Evolutionary conservation across 2,888 invertebrate species (phyloP), one percentile per base, ranked within the genome.

Genomic region (Agrotis puta): DNA sequence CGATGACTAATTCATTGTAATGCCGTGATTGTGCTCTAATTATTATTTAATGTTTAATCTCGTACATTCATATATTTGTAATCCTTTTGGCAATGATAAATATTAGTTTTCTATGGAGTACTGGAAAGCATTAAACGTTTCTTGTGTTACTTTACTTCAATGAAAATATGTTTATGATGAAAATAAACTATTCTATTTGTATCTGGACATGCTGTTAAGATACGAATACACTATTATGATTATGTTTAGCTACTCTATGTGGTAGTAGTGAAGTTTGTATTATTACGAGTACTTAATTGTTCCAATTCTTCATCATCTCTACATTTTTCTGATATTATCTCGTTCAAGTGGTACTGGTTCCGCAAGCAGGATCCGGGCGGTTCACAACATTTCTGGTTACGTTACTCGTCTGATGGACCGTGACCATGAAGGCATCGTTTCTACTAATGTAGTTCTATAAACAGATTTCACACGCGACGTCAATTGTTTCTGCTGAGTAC

Each of bases 311-410:
- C 27, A 27, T 27, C 3, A 27, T 27, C 6, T 27, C 45, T 16
- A 4, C 45, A 45, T 16, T 45, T 45, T 9, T 16, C 16, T 45
- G 14, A 45, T 2, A 4, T 45, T 45, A 16, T 14, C 3, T 45
- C 4, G 24, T 9, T 16, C 22, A 62, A 39, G 7, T 54, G 18
- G 57, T 54, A 39, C 20, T 54, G 39, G n/a, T 61, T 64, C n/a
- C 27, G 57, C 24, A 57, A 79, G 33, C 16, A 79, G 58, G 65
- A 68, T 64, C 58, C 66, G 64, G 67, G 77, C 58, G 3, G 18
- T 39, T 27, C 27, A 24, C 20, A 39, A 72, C 13, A 56, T 39
- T 70, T 20, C 24, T 39, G 39, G 51, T 27, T 53, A 54, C 13
- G n/a, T 47, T 64, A 57, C 50, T 64, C 62, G 58, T 50, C 39